These are phyloP conservation scores for Spinus pinus DNA, from an alignment of 2,797 vertebrate species.

Conservation along the genomic window DNA sequence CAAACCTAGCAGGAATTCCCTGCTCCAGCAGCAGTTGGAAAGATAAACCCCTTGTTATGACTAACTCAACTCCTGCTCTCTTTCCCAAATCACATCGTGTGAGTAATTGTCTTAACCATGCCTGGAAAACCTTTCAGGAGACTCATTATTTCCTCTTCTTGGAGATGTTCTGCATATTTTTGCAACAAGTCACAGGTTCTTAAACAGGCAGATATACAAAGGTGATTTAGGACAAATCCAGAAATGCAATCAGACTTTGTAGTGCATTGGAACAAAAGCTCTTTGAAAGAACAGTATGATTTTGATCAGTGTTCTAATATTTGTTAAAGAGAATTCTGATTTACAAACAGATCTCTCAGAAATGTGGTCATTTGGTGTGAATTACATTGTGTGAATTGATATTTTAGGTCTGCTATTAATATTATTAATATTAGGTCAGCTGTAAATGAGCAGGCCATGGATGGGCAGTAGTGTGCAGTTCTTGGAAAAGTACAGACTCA, in stretches of 20 bases:
- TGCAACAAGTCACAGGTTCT: not conserved
- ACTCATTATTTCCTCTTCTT: not conserved
- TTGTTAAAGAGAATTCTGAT: not conserved
- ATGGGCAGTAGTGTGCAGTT: not conserved
- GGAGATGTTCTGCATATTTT: not conserved
- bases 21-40: rapidly evolving
- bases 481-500: not conserved
- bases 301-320: not conserved
- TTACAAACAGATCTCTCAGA: not conserved
- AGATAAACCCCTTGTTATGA: not conserved
- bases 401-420: not conserved
- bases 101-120: not conserved
- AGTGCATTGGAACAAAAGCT: not conserved
- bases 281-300: not conserved
- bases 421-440: not conserved
- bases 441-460: not conserved
- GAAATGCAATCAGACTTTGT: not conserved
- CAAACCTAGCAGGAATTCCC: not conserved
- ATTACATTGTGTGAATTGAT: not conserved
- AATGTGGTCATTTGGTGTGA: not conserved
- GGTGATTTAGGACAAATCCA: not conserved
- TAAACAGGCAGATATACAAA: not conserved
- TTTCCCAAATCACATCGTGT: not conserved
- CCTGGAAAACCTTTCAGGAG: not conserved
- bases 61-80: not conserved